A percentile compares a stretch with the other conserved stretches of the same genome.
These are phyloP conservation scores for Staurois parvus DNA, from an alignment of 2,797 vertebrate species.

Conservation along the genomic window DNA sequence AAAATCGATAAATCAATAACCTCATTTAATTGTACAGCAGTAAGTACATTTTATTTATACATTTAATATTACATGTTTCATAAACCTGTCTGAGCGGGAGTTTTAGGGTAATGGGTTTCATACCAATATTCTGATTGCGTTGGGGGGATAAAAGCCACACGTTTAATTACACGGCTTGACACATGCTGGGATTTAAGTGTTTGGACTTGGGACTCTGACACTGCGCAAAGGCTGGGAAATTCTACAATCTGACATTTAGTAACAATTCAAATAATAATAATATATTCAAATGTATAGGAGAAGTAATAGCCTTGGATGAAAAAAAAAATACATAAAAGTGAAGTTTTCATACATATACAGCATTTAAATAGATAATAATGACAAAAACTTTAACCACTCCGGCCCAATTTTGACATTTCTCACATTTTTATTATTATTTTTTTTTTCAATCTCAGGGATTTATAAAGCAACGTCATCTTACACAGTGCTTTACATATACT, in stretches of 20 bases:
- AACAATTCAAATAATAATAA: too few species aligned
- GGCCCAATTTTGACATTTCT: too few species aligned
- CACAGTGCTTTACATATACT: too few species aligned
- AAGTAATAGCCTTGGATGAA: too few species aligned
- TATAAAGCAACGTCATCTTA: too few species aligned
- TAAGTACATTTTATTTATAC: slow-evolving; percentile 38
- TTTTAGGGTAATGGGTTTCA: slow-evolving; percentile 35
- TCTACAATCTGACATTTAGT: background rate
- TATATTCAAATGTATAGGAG: too few species aligned
- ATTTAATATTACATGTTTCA: slow-evolving; percentile 35
- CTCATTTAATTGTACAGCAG: slow-evolving; percentile 28
- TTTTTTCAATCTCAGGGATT: too few species aligned
- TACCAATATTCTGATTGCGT: slow-evolving; percentile 31
- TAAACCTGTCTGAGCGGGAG: slow-evolving; percentile 32
- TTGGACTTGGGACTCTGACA: background rate
- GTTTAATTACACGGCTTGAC: slow-evolving; percentile 19
- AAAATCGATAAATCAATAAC: slow-evolving; percentile 41
- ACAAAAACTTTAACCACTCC: too few species aligned
- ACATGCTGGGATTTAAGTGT: background rate
- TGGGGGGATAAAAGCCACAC: background rate
- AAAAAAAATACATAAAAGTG: too few species aligned
- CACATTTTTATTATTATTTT: too few species aligned
- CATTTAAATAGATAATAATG: too few species aligned
- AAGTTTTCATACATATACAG: too few species aligned
- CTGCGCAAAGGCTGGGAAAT: background rate